Percentiles rank a stretch among this genome's conserved stretches.
These are phyloP conservation scores for Romanogobio albipinnatus DNA, from an alignment of 2,113 vertebrate genomes.

Conservation along the genomic window DNA sequence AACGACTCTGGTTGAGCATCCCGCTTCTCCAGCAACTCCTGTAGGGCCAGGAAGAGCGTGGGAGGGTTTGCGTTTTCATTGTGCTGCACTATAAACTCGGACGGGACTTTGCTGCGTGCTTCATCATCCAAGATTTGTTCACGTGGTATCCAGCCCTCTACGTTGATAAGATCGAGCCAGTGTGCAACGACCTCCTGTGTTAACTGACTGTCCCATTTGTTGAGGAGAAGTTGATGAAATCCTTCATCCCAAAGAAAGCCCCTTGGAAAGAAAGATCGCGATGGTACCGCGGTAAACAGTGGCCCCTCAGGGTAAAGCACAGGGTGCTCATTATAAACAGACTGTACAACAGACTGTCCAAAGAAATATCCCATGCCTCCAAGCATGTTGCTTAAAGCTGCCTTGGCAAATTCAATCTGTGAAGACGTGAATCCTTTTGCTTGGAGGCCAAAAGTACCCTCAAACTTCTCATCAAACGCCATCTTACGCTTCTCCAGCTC, in stretches of 20 bases:
- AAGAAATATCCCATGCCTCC: constrained; percentile 93
- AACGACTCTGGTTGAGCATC: constrained; percentile 40
- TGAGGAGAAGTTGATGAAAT: constrained; percentile 91
- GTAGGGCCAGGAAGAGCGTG: constrained; percentile 82
- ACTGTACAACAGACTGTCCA: constrained; percentile 85
- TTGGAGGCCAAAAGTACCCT: constrained; percentile 80
- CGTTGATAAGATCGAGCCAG: constrained; percentile 92
- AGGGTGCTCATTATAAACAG: constrained; percentile 69
- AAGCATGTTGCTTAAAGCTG: constrained; percentile 88
- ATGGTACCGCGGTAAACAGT: constrained; percentile 90
- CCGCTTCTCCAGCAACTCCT: constrained; percentile 73
- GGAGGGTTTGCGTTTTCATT: constrained; percentile 86
- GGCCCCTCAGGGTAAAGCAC: constrained; percentile 72
- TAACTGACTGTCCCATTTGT: constrained; percentile 84
- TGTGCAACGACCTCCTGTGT: constrained; percentile 84
- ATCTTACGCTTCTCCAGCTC: constrained; percentile 74
- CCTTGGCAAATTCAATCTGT: constrained; percentile 82
- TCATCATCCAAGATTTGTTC: constrained; percentile 94
- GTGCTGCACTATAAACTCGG: constrained; percentile 85
- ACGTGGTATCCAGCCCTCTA: constrained; percentile 94
- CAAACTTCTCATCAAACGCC: constrained; percentile 82
- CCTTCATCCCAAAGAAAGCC: constrained; percentile 98
- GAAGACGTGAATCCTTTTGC: constrained; percentile 74
- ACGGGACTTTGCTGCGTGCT: constrained; percentile 88
- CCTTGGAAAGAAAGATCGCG: constrained; percentile 93